Base-by-base conservation (phyloP, 2,888 invertebrate genomes). In the Agriopis leucophaearia region DNA sequence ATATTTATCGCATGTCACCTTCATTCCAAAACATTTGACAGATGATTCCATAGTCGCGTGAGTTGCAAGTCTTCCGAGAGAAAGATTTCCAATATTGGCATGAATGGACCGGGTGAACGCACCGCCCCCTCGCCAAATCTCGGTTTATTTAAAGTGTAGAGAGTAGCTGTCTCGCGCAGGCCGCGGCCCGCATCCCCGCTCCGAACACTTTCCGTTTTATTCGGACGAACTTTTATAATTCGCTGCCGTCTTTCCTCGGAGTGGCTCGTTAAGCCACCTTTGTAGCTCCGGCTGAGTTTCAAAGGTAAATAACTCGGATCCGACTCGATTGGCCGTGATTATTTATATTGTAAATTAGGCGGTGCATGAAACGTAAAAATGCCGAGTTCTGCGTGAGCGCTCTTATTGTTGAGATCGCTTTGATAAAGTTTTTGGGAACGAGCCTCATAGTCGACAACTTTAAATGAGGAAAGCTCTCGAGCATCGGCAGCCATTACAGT, bases 271-370 rank as follows among this genome's bases (percentile, higher is more conserved):
- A 88, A 81, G 86, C 74, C 82, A 87, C 86, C 86, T 88, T 88
- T 88, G 87, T 88, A 78, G 79, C 73, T 73, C 76, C 75, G 78
- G 75, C 76, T 79, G 78, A 76, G 77, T 82, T 81, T 78, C 80
- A 75, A 81, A 84, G 80, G 85, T 84, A 88, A 87, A 88, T 81
- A 84, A 79, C 84, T 80, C 74, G 77, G 81, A 84, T 85, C 81
- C 81, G 82, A 79, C 77, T 70, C 78, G 78, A 87, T 86, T 85
- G 84, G 81, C 79, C 78, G 75, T 86, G 80, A 86, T 86, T 88
- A 86, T 87, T 87, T 87, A 80, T 87, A 87, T 88, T 88, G 85
- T 85, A 84, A 86, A 86, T 86, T 83, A 85, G 78, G 76, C 70
- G 75, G 70, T 67, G 69, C 74, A 71, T 70, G 69, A 73, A 74